A percentile compares a stretch with the other conserved stretches of the same genome.
These are phyloP conservation scores for Neotragus moschatus DNA, from an alignment of 2,113 vertebrate species.

Conservation along the genomic window DNA sequence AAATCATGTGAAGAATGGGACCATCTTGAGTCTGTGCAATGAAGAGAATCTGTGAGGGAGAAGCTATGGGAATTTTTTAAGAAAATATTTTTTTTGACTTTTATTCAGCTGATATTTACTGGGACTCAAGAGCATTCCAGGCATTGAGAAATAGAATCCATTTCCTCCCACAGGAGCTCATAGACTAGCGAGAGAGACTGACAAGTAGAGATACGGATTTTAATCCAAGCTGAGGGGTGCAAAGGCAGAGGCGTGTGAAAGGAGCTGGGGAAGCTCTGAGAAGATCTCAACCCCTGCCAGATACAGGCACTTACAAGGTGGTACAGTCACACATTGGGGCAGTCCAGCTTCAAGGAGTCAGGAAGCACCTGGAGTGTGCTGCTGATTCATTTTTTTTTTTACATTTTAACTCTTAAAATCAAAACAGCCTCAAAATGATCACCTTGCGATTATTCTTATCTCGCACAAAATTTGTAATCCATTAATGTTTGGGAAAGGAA, in stretches of 20 bases:
- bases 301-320: background rate
- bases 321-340: fast-evolving
- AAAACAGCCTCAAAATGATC: background rate
- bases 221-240: background rate
- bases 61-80: background rate
- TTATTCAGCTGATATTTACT: background rate
- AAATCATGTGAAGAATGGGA: background rate
- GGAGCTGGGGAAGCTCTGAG: fast-evolving
- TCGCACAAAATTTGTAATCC: background rate
- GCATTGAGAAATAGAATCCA: background rate
- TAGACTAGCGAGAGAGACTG: background rate
- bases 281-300: background rate
- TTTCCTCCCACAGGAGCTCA: background rate
- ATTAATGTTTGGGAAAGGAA: background rate
- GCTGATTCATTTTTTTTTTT: background rate
- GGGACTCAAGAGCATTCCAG: background rate
- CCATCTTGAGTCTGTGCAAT: background rate
- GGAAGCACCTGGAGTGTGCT: background rate
- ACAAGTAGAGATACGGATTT: background rate
- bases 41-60: background rate
- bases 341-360: background rate
- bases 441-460: background rate
- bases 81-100: background rate
- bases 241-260: background rate
- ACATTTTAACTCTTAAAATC: background rate